These are phyloP conservation scores for Metalampra italica DNA, from an alignment of 2,888 invertebrate species.

Conservation along the genomic window DNA sequence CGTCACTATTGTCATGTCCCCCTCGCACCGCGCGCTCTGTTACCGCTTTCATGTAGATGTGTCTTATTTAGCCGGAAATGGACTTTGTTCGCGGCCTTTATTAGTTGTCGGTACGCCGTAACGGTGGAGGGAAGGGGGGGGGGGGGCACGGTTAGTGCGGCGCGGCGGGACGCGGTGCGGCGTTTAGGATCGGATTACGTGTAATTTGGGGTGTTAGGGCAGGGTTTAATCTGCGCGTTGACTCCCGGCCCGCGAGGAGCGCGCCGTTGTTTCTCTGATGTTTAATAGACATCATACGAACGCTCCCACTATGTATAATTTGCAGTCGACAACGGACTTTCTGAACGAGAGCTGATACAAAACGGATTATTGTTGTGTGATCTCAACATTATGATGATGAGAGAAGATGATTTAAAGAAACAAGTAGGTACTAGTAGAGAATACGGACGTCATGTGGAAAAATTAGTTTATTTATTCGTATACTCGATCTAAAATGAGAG, in stretches of 20 bases:
- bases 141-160: conserved; percentile 10
- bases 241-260: conserved; percentile 8
- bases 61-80: conserved; percentile 41
- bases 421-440: no score
- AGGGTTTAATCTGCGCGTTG: conserved; percentile 9
- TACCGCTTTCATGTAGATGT: conserved; percentile 22
- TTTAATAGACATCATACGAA: not conserved
- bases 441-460: no score
- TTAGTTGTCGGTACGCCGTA: conserved; percentile 44
- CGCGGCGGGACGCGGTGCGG: conserved; percentile 8
- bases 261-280: not conserved
- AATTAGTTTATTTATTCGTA: no score
- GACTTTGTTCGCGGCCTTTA: conserved; percentile 43
- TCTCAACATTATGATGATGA: no score
- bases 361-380: no score
- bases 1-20: conserved; percentile 26
- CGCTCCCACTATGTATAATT: no score
- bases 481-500: no score
- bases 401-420: no score
- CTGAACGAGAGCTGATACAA: no score
- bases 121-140: no score
- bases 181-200: conserved; percentile 15
- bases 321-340: no score
- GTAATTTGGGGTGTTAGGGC: conserved; percentile 21
- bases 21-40: conserved; percentile 29